Evolutionary conservation across 1,140 invertebrate genomes (phyloP).

Genomic region (Drosophila novamexicana): DNA sequence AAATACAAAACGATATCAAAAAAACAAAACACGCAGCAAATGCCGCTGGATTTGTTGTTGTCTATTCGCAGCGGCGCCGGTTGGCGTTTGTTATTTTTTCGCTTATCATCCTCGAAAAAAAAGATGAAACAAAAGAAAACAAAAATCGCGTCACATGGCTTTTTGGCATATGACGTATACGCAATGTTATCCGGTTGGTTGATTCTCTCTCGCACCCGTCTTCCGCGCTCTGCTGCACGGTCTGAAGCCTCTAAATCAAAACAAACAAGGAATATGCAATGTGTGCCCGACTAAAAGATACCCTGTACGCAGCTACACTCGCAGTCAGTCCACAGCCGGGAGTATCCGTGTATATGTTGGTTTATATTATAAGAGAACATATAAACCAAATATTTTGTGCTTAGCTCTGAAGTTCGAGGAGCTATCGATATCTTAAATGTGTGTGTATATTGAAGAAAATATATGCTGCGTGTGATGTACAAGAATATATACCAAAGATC

Average conservation of each 20-base stretch:
- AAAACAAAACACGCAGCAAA: slow-evolving; percentile 29
- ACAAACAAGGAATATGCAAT: too few relatives aligned
- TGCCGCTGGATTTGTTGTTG: slow-evolving; percentile 9
- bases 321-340: too few relatives aligned
- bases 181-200: slow-evolving; percentile 11
- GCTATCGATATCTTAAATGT: too few relatives aligned
- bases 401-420: too few relatives aligned
- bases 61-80: slow-evolving; percentile 14
- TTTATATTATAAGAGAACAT: too few relatives aligned
- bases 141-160: slow-evolving; percentile 11
- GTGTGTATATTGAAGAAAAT: too few relatives aligned
- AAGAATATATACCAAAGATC: background rate
- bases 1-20: slow-evolving; percentile 14
- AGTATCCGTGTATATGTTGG: too few relatives aligned
- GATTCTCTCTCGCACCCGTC: background rate
- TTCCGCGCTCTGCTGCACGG: background rate
- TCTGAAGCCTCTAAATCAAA: background rate
- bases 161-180: slow-evolving; percentile 46
- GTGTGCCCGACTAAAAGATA: too few relatives aligned
- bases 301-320: too few relatives aligned
- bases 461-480: too few relatives aligned
- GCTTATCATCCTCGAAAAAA: slow-evolving; percentile 22
- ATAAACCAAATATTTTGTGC: too few relatives aligned
- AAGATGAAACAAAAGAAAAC: slow-evolving; percentile 2
- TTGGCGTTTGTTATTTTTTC: slow-evolving; percentile 33